A percentile compares a stretch with the other conserved stretches of the same genome.
Evolutionary conservation across 2,888 invertebrate genomes (phyloP).

Genomic region (Agonopterix heracliana): DNA sequence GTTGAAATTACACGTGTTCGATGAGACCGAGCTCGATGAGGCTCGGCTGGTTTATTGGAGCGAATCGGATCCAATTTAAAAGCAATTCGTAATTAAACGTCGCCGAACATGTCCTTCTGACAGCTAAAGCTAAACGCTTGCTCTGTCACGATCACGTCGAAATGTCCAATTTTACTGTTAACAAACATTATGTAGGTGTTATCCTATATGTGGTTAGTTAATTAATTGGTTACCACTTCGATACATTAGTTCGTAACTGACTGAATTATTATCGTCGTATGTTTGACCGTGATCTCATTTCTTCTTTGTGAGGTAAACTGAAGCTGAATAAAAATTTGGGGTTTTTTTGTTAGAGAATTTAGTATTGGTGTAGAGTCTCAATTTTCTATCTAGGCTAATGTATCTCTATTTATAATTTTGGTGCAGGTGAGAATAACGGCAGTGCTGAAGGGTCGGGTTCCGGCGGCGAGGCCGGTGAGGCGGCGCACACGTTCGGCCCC

Average conservation of each 20-base stretch:
- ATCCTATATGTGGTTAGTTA: no score
- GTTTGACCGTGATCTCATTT: no score
- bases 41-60: constrained; percentile 41
- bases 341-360: no score
- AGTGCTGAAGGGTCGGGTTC: constrained; percentile 66
- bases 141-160: neutral
- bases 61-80: constrained; percentile 57
- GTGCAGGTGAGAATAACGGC: constrained; percentile 76
- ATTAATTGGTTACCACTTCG: no score
- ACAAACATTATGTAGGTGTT: no score
- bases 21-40: constrained; percentile 22
- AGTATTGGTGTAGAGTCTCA: no score
- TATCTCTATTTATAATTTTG: constrained; percentile 13
- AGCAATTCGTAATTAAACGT: constrained; percentile 49
- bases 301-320: no score
- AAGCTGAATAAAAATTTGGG: no score
- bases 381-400: no score
- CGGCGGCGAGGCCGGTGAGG: constrained; percentile 60
- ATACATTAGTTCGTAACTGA: no score
- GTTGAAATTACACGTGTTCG: constrained; percentile 30
- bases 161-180: no score
- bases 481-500: constrained; percentile 86
- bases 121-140: constrained; percentile 13
- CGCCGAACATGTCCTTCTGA: constrained; percentile 10
- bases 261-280: no score